These are phyloP conservation scores for Pitta sordida DNA, from an alignment of 2,113 vertebrate genomes.

Conservation along the genomic window DNA sequence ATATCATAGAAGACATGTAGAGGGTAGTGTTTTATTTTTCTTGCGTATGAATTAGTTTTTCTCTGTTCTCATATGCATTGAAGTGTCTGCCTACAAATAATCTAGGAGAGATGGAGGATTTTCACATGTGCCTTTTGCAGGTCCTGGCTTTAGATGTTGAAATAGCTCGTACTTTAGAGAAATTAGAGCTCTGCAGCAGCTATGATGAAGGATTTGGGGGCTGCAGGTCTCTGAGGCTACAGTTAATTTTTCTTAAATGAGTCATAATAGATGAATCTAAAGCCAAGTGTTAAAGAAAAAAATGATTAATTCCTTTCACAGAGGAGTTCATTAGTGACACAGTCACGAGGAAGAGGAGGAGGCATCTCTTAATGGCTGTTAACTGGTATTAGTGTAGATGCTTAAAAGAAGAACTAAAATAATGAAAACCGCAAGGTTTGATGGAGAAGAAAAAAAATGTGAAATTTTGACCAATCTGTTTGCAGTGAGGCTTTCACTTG, in stretches of 20 bases:
- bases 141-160: background rate
- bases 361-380: background rate
- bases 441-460: background rate
- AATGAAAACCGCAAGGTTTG: background rate
- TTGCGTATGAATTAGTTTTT: background rate
- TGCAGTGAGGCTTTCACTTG: background rate
- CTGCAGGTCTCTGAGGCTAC: background rate
- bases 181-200: background rate
- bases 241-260: background rate
- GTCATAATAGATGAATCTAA: background rate
- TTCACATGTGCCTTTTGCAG: background rate
- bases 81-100: background rate
- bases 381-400: background rate
- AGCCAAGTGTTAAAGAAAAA: background rate
- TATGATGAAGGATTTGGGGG: background rate
- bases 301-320: slow-evolving; percentile 15
- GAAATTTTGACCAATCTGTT: background rate
- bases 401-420: background rate
- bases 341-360: slow-evolving; percentile 2
- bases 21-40: background rate
- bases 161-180: background rate
- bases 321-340: slow-evolving; percentile 10
- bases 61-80: background rate
- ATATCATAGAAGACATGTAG: background rate
- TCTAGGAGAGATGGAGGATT: background rate